A percentile compares a stretch with the other conserved stretches of the same genome.
Conservation (phyloP, 2,113 vertebrate species). For the Chinchilla lanigera region DNA sequence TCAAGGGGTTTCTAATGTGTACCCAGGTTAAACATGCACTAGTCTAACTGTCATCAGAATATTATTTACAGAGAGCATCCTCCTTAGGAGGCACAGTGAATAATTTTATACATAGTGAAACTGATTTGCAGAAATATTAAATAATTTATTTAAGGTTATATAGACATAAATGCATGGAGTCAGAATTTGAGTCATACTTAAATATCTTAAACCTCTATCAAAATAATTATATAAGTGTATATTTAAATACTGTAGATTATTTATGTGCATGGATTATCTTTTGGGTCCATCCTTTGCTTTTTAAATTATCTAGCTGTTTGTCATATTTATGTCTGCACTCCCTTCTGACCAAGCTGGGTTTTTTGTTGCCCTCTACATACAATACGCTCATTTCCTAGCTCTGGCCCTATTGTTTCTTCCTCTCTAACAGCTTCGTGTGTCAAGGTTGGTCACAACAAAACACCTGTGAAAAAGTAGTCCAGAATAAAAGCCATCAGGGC, state of each 20-base stretch:
- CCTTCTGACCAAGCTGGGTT: background rate
- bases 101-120: conserved; percentile 47
- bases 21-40: conserved; percentile 25
- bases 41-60: conserved; percentile 14
- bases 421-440: background rate
- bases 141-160: conserved; percentile 27
- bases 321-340: background rate
- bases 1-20: background rate
- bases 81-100: background rate
- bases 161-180: background rate
- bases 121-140: conserved; percentile 25
- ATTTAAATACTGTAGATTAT: too few species aligned
- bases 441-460: background rate
- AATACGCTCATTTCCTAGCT: background rate
- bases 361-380: background rate
- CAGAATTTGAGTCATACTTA: conserved; percentile 15
- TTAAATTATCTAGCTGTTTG: background rate
- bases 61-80: background rate
- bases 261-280: background rate
- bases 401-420: background rate
- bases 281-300: background rate
- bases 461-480: background rate
- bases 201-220: background rate
- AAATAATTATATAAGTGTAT: background rate
- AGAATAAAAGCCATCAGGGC: background rate